Evolutionary conservation across 2,113 vertebrate species (phyloP).

Genomic region (Chaenocephalus aceratus): DNA sequence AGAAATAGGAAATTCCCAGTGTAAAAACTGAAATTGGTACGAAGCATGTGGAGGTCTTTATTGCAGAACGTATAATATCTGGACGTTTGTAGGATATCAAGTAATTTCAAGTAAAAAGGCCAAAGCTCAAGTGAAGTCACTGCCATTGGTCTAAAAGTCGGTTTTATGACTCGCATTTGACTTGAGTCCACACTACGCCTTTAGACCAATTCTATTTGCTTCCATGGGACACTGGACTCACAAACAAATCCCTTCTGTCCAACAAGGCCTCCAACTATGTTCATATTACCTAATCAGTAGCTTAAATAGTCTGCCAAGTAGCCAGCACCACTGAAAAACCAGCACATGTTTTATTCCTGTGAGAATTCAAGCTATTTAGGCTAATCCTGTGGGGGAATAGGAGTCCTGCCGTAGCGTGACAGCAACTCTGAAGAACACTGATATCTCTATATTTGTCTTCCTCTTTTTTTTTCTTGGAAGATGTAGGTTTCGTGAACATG

Average conservation of each 20-base stretch:
- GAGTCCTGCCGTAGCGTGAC: conserved; percentile 53
- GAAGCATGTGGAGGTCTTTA: background rate
- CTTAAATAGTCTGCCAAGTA: conserved; percentile 53
- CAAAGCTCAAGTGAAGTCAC: background rate
- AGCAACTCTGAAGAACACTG: conserved; percentile 48
- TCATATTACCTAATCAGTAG: conserved; percentile 57
- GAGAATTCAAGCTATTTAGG: conserved; percentile 57
- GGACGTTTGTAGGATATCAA: background rate
- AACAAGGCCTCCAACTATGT: conserved; percentile 33
- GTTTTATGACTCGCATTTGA: background rate
- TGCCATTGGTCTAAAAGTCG: background rate
- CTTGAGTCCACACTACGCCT: background rate
- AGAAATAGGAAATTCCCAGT: background rate
- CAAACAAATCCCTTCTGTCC: conserved; percentile 26
- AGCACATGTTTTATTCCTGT: conserved; percentile 61
- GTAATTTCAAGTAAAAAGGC: background rate
- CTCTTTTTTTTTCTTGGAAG: conserved; percentile 4
- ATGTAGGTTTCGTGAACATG: conserved; percentile 35
- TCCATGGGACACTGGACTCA: conserved; percentile 4
- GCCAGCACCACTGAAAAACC: conserved; percentile 61
- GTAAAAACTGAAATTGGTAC: background rate
- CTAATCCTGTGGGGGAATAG: conserved; percentile 54
- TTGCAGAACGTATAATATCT: background rate
- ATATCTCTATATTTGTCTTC: conserved; percentile 41
- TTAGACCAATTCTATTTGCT: background rate